Evolutionary conservation across 2,888 invertebrate species (phyloP), one percentile per base, ranked within the genome.

Genomic region (Plebejus anna): DNA sequence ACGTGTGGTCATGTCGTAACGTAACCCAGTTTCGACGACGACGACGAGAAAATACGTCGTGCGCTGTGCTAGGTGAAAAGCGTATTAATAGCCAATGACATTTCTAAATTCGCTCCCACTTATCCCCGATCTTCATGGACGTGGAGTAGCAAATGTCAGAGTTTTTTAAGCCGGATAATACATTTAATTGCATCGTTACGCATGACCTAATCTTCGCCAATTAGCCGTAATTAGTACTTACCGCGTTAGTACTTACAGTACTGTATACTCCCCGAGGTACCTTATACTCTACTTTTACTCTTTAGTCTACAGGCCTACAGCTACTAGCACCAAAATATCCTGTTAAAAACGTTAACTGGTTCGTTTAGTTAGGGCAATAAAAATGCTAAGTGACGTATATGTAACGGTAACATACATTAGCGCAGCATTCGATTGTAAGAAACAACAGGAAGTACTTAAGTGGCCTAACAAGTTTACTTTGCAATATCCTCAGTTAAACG

Each of bases 11-110:
- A 80, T 84, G 81, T 83, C 81, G 84, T 83, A 87, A 88, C 86
- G 84, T 90, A 91, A 91, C 92, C 92, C 88, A 90, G 82, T 88
- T 92, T 87, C 82, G 79, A 77, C 77, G 78, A 80, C 83, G 80
- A 82, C 82, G 82, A 82, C 77, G 78, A 79, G 79, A 80, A 83
- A 84, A 84, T 83, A 82, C 83, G 82, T 83, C 84, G 80, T 82
- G 75, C 82, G 76, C 76, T 76, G 78, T 80, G 81, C 83, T 81
- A 81, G 83, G 81, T 80, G 78, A 78, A 81, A 79, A 83, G 81
- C 83, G 80, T 83, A 88, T 86, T 87, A 87, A 86, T 90, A 90
- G 86, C 84, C 83, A 81, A 85, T 84, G 90, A 88, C 89, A 91
- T 81, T 87, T 86, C 84, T 86, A 86, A 87, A 87, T 85, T 81